Percentiles rank a stretch among this genome's conserved stretches.
Evolutionary conservation across 2,113 vertebrate species (phyloP).

Genomic region (Tachysurus vachellii): DNA sequence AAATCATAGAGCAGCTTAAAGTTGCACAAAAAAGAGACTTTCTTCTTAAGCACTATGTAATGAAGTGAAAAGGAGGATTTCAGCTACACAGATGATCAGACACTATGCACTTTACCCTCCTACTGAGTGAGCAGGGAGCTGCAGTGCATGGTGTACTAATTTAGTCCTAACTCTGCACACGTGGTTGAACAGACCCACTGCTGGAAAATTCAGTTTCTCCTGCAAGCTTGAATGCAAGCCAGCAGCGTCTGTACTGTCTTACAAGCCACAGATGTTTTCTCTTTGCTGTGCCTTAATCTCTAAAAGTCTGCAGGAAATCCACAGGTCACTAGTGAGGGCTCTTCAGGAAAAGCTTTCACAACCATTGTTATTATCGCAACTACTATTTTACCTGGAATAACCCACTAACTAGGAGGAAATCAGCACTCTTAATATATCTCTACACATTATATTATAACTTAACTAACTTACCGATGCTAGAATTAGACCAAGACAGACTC

Average conservation of each 20-base stretch:
- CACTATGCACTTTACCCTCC: background rate
- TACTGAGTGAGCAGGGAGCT: background rate
- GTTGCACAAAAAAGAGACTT: background rate
- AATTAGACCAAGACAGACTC: background rate
- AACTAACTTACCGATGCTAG: background rate
- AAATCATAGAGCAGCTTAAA: background rate
- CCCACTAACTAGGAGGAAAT: background rate
- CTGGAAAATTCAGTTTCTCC: slow-evolving; percentile 49
- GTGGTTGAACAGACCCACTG: slow-evolving; percentile 44
- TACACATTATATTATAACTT: background rate
- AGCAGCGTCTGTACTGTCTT: slow-evolving; percentile 35
- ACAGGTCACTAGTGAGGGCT: slow-evolving; percentile 31
- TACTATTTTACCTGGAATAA: background rate
- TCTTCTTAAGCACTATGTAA: background rate
- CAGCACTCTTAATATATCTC: background rate
- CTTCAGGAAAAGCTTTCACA: slow-evolving; percentile 18
- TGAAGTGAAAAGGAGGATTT: background rate
- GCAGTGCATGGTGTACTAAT: background rate
- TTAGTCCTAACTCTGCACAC: slow-evolving; percentile 14
- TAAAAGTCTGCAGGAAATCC: slow-evolving; percentile 38
- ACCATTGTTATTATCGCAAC: background rate
- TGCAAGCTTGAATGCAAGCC: slow-evolving; percentile 53
- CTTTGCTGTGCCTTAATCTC: background rate
- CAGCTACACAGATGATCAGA: slow-evolving; percentile 2
- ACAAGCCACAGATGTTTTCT: slow-evolving; percentile 26